Percentiles rank a stretch among this genome's conserved stretches.
These are phyloP conservation scores for Sanderia malayensis DNA, from an alignment of 30 jellyfish, hydroid and myxozoan genomes.

Conservation along the genomic window DNA sequence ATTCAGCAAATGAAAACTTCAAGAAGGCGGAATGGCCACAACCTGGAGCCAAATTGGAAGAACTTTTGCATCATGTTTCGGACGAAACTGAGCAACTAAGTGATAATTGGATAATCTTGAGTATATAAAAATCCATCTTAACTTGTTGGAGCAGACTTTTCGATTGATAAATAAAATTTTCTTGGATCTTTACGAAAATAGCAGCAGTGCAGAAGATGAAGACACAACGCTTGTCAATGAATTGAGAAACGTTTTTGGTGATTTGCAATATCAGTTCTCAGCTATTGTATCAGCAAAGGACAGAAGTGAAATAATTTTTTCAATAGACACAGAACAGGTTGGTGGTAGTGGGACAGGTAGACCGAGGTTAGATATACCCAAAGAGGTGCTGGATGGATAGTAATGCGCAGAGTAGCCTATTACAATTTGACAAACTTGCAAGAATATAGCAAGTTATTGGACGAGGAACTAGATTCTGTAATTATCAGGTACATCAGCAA, in stretches of 20 bases:
- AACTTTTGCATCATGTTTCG: background rate
- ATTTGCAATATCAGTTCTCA: slow-evolving; percentile 11
- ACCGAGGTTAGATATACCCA: slow-evolving; percentile 27
- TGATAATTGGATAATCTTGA: background rate
- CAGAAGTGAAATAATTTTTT: slow-evolving; percentile 9
- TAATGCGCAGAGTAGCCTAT: slow-evolving; percentile 26
- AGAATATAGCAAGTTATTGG: slow-evolving; percentile 12
- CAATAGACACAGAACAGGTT: slow-evolving; percentile 2
- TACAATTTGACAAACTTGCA: slow-evolving; percentile 10
- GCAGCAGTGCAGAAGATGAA: slow-evolving; percentile 11
- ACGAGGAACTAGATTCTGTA: slow-evolving; percentile 18
- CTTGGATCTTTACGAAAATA: slow-evolving; percentile 4
- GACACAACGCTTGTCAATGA: slow-evolving; percentile 12
- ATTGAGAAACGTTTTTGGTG: slow-evolving; percentile 18
- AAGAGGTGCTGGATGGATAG: slow-evolving; percentile 49
- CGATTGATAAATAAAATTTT: slow-evolving; percentile 5
- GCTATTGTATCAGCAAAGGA: slow-evolving; percentile 9
- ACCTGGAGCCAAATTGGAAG: slow-evolving; percentile 10
- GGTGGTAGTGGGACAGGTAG: slow-evolving; percentile 34
- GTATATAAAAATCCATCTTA: slow-evolving; percentile 1
- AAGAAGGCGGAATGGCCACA: slow-evolving; percentile 6
- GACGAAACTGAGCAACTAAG: slow-evolving; percentile 11
- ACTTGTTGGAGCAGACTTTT: slow-evolving; percentile 13
- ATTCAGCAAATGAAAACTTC: slow-evolving; percentile 4
- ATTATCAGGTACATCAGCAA: slow-evolving; percentile 3